Evolutionary conservation across 2,888 invertebrate genomes (phyloP), one percentile per base, ranked within the genome.

Genomic region (Epirrita christyi): DNA sequence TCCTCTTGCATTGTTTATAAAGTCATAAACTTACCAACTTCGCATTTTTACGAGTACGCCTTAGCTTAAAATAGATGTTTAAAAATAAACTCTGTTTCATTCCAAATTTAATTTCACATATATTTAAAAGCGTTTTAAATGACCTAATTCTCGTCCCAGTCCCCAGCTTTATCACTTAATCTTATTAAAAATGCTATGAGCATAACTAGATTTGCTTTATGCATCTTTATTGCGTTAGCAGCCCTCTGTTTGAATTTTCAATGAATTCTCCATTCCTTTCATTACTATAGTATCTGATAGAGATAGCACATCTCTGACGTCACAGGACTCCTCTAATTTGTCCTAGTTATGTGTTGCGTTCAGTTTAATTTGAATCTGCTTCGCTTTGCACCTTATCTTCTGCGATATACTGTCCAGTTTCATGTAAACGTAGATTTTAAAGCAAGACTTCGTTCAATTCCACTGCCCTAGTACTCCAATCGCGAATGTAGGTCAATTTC

Each of bases 231-330:
- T 49, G 48, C 55, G 41, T 53, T 47, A 59, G 53, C 59, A 59
- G 41, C 55, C 49, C 55, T 45, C 48, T 45, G 41, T 42, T 47
- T 56, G 38, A 54, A 66, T 64, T 63, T 64, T 82, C 79, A 80
- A 81, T 84, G 82, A 68, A 75, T 77, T 64, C 59, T 61, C 74
- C 61, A 43, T 83, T 76, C 66, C 75, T 50, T 59, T 76, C 70
- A 55, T 56, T 53, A 45, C 52, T 51, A 52, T 52, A 34, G 64
- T 54, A 65, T 63, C 28, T 28, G 72, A 76, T 50, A 54, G 77
- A 70, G 68, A 72, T 48, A 71, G 70, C 74, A 77, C 73, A 76
- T 45, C 61, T 59, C 58, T 78, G 78, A 80, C 81, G 83, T 84
- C 84, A 83, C 75, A 50, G 76, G 77, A 72, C 61, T 64, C 47